Evolutionary conservation across 2,113 vertebrate species (phyloP).

Genomic region (Otolemur garnettii): DNA sequence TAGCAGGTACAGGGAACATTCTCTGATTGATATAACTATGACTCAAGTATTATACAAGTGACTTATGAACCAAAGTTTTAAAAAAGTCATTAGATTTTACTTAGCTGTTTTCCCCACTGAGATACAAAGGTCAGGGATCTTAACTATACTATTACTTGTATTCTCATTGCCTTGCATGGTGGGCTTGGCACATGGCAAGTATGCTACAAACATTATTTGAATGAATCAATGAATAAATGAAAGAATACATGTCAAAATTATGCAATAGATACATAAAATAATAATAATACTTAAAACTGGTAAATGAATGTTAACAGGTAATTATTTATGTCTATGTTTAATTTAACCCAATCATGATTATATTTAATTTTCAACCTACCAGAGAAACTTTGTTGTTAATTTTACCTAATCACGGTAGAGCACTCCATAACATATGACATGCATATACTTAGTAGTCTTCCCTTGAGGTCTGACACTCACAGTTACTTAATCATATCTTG

Average conservation of each 20-base stretch:
- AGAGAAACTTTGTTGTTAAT: constrained; percentile 44
- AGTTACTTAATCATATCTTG: constrained; percentile 46
- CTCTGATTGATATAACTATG: no score
- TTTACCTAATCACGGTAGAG: constrained; percentile 49
- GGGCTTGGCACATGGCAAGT: not conserved
- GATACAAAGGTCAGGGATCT: not conserved
- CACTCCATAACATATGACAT: not conserved
- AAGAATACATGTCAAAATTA: constrained; percentile 6
- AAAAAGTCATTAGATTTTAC: not conserved
- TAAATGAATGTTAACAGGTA: constrained; percentile 4
- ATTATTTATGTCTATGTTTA: not conserved
- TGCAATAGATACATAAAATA: constrained; percentile 1
- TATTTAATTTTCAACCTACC: constrained; percentile 7
- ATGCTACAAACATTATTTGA: not conserved
- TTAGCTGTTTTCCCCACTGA: not conserved
- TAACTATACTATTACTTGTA: not conserved
- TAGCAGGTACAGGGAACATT: no score
- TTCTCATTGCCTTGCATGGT: not conserved
- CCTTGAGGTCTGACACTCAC: constrained; percentile 34
- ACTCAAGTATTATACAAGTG: no score
- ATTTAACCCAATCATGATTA: not conserved
- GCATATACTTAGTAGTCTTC: not conserved
- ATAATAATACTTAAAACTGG: not conserved
- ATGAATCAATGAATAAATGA: not conserved
- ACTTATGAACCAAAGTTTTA: no score